Conservation (phyloP, 2,888 invertebrate genomes). For the Pseudoips prasinana region DNA sequence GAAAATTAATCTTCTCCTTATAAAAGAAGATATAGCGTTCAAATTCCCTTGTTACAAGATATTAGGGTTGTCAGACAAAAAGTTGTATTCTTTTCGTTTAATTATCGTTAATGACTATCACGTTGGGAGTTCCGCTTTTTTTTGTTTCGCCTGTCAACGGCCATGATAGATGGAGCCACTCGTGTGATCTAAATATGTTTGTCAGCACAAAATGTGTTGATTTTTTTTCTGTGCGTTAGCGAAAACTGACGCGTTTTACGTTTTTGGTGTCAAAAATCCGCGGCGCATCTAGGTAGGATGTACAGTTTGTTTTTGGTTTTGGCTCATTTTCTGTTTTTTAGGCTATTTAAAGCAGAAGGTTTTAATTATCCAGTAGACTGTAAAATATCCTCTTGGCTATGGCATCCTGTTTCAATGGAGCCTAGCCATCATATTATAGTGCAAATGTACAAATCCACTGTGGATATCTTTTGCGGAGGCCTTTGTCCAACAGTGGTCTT, state of each 20-base stretch:
- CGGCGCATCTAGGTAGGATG: no score
- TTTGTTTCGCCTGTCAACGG: slow-evolving; percentile 35
- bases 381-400: no score
- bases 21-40: slow-evolving; percentile 1
- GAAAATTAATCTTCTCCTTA: slow-evolving; percentile 5
- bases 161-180: slow-evolving; percentile 30
- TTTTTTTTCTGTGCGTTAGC: slow-evolving; percentile 1
- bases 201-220: slow-evolving; percentile 17
- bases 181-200: slow-evolving; percentile 31
- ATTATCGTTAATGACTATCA: slow-evolving; percentile 41
- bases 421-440: no score
- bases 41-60: background rate
- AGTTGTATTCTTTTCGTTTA: slow-evolving; percentile 30
- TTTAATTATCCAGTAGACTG: no score
- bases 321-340: no score
- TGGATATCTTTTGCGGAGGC: no score
- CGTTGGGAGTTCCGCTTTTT: slow-evolving; percentile 31
- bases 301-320: no score
- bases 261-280: no score
- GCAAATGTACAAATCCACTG: no score
- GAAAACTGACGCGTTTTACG: background rate
- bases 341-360: no score
- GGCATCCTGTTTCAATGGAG: no score
- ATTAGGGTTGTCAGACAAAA: background rate
- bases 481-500: no score